Evolutionary conservation across 2,797 vertebrate genomes (phyloP).

Genomic region (Adrianichthys oophorus): DNA sequence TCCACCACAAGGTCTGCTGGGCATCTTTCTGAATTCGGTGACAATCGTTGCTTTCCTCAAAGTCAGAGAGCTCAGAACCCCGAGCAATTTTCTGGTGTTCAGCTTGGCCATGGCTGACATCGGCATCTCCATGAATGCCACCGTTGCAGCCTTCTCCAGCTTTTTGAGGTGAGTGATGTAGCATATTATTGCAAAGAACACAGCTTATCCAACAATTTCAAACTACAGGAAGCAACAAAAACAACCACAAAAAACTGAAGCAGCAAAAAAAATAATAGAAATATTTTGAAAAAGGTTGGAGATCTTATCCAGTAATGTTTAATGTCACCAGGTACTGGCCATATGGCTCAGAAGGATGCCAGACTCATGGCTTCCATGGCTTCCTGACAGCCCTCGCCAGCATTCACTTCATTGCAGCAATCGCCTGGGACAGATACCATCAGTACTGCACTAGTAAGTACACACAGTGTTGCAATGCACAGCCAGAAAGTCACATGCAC

Average conservation of each 20-base stretch:
- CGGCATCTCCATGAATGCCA: slow-evolving; percentile 92
- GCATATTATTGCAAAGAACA: neutral
- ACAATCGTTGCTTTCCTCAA: slow-evolving; percentile 90
- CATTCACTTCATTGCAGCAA: slow-evolving; percentile 87
- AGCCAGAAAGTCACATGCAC: neutral
- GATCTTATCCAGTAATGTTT: neutral
- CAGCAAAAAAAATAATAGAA: no score
- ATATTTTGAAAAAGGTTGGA: neutral
- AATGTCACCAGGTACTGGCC: slow-evolving; percentile 87
- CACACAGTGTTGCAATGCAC: neutral
- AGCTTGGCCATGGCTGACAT: slow-evolving; percentile 90
- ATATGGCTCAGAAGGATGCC: slow-evolving; percentile 90
- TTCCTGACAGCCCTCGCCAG: slow-evolving; percentile 89
- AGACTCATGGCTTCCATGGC: slow-evolving; percentile 94
- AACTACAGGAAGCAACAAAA: no score
- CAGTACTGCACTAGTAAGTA: slow-evolving; percentile 90
- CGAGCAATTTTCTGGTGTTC: slow-evolving; percentile 91
- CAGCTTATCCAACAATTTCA: no score
- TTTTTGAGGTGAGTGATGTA: slow-evolving; percentile 86
- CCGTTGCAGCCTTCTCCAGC: slow-evolving; percentile 90
- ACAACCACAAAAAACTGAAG: no score
- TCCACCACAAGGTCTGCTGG: slow-evolving; percentile 82
- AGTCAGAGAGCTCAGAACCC: slow-evolving; percentile 88
- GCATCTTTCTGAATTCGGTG: slow-evolving; percentile 90
- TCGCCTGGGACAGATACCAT: slow-evolving; percentile 95